These are phyloP conservation scores for Saimiri boliviensis DNA, from an alignment of 2,113 vertebrate genomes.

Conservation along the genomic window DNA sequence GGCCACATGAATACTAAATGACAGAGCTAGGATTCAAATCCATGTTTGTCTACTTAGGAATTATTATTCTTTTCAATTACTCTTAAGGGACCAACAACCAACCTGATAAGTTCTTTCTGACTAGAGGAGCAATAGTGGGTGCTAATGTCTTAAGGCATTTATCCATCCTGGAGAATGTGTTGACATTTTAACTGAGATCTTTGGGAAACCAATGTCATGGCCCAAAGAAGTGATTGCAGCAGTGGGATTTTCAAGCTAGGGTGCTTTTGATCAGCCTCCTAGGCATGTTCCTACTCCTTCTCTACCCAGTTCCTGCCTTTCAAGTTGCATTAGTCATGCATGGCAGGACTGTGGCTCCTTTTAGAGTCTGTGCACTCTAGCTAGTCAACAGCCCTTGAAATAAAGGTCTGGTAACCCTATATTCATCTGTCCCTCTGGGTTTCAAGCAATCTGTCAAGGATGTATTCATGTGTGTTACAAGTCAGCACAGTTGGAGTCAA, in stretches of 20 bases:
- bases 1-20: neutral
- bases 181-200: slow-evolving; percentile 44
- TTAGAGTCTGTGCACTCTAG: slow-evolving; percentile 55
- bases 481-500: slow-evolving; percentile 58
- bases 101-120: slow-evolving; percentile 20
- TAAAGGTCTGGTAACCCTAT: slow-evolving; percentile 67
- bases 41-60: slow-evolving; percentile 6
- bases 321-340: slow-evolving; percentile 64
- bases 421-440: slow-evolving; percentile 63
- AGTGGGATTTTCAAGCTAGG: slow-evolving; percentile 32
- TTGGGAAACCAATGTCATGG: slow-evolving; percentile 29
- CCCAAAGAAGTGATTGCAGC: slow-evolving; percentile 42
- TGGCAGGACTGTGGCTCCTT: slow-evolving; percentile 41
- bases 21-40: neutral
- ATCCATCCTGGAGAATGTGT: slow-evolving; percentile 7
- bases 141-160: slow-evolving; percentile 1
- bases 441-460: slow-evolving; percentile 67
- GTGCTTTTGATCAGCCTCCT: slow-evolving; percentile 56
- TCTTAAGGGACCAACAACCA: neutral
- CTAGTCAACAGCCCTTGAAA: slow-evolving; percentile 71
- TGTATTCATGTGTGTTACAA: slow-evolving; percentile 68
- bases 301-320: slow-evolving; percentile 49
- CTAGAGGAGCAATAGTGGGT: neutral
- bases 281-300: neutral
- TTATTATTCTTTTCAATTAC: neutral